A percentile compares a stretch with the other conserved stretches of the same genome.
Evolutionary conservation across 2,888 invertebrate genomes (phyloP).

Genomic region (Phymatocera aterrima): DNA sequence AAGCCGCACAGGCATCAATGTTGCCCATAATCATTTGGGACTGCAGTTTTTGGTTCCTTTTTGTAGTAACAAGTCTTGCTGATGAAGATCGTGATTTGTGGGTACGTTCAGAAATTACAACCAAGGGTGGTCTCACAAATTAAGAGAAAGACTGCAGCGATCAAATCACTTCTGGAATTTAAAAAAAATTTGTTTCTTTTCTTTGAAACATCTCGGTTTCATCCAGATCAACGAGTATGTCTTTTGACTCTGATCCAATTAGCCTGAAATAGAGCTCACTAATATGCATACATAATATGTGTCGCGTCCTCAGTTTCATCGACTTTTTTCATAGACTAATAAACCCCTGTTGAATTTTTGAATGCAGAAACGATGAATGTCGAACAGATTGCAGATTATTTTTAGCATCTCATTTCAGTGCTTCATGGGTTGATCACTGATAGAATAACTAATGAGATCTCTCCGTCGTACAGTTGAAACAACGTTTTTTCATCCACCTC

Average conservation of each 20-base stretch:
- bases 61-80: no score
- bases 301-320: constrained; percentile 7
- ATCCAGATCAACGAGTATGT: not conserved
- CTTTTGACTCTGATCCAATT: not conserved
- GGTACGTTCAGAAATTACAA: no score
- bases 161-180: not conserved
- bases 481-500: not conserved
- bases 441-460: not conserved
- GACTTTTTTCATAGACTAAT: not conserved
- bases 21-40: no score
- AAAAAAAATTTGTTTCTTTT: not conserved
- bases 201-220: not conserved
- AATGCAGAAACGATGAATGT: not conserved
- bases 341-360: not conserved
- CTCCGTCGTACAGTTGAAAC: not conserved
- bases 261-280: no score
- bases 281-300: no score
- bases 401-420: not conserved
- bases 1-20: not conserved
- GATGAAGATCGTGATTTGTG: no score
- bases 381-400: not conserved
- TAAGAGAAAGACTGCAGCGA: no score
- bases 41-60: no score
- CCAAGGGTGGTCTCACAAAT: no score
- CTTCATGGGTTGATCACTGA: not conserved